These are phyloP conservation scores for Athalia cordata DNA, from an alignment of 2,888 invertebrate species.

Conservation along the genomic window DNA sequence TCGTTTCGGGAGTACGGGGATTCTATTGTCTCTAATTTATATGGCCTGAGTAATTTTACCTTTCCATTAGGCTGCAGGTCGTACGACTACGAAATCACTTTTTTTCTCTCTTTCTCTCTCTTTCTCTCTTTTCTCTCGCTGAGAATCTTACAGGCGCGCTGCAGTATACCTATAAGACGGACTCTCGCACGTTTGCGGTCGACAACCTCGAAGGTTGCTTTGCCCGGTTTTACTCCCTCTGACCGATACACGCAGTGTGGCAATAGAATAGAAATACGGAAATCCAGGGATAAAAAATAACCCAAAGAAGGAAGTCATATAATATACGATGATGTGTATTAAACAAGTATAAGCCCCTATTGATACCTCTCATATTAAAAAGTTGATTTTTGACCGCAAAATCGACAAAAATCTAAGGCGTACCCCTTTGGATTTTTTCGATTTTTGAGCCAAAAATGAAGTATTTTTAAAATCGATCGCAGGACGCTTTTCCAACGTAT, in stretches of 20 bases:
- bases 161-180: no score
- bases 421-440: no score
- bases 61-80: slow-evolving; percentile 25
- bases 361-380: no score
- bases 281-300: background rate
- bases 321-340: background rate
- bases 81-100: slow-evolving; percentile 36
- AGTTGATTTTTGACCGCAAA: no score
- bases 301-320: background rate
- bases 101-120: slow-evolving; percentile 12
- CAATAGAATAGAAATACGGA: background rate
- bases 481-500: no score
- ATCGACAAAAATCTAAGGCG: no score
- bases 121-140: no score
- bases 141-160: no score
- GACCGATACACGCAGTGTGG: slow-evolving; percentile 11
- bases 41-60: slow-evolving; percentile 31
- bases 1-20: background rate
- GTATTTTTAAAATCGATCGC: no score
- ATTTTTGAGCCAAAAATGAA: no score
- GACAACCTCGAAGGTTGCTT: slow-evolving; percentile 19
- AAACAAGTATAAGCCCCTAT: no score
- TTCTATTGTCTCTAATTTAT: slow-evolving; percentile 41
- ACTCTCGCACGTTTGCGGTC: slow-evolving; percentile 11
- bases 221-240: slow-evolving; percentile 14